phyloP scores from a whole-genome alignment of 1,140 invertebrate species.

The Polypedilum vanderplanki region DNA sequence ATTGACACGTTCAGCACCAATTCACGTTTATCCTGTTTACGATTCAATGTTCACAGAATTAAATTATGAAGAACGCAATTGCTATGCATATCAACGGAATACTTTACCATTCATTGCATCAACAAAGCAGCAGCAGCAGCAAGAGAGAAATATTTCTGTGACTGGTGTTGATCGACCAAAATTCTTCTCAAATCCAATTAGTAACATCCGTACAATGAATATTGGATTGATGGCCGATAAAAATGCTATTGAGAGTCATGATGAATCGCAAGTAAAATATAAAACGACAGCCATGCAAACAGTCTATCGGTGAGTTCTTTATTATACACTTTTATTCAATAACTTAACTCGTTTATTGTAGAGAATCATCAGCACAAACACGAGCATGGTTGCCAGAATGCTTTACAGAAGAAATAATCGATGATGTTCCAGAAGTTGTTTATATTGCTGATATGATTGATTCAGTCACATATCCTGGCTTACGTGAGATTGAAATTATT shows the following conservation, averaged over 20 bases:
- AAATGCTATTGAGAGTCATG: neutral
- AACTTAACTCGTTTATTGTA: too few relatives aligned
- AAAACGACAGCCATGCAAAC: neutral
- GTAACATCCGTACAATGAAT: neutral
- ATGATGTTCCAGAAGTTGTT: constrained; percentile 38
- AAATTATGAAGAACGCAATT: constrained; percentile 4
- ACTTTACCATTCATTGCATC: neutral
- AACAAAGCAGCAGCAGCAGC: neutral
- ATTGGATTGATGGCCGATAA: constrained; percentile 13
- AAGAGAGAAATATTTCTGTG: neutral
- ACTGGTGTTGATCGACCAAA: constrained; percentile 26
- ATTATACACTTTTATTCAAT: too few relatives aligned
- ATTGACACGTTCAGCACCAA: constrained; percentile 26
- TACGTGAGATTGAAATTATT: constrained; percentile 39
- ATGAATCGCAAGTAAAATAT: neutral
- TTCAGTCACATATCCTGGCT: constrained; percentile 36
- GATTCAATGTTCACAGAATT: constrained; percentile 44
- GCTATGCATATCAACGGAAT: constrained; percentile 29
- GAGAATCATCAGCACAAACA: constrained; percentile 68
- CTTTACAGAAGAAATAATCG: constrained; percentile 44
- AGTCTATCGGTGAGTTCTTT: constrained; percentile 14
- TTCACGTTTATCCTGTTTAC: constrained; percentile 25
- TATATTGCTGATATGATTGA: constrained; percentile 35
- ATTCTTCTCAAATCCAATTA: constrained; percentile 13
- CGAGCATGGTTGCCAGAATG: constrained; percentile 53